phyloP scores from a whole-genome alignment of 2,888 invertebrate genomes.

The Plebejus anna region DNA sequence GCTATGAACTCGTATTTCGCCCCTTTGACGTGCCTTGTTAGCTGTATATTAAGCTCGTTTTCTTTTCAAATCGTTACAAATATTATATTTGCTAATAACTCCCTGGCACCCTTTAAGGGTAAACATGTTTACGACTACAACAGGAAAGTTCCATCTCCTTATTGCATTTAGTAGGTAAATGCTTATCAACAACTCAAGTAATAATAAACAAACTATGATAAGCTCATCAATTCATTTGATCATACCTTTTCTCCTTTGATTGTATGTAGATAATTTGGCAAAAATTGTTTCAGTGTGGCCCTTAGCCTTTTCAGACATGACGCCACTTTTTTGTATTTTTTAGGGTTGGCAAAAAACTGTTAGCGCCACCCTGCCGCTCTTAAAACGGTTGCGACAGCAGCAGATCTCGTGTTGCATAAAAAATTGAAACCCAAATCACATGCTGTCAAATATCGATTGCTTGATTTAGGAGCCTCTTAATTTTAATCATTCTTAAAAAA shows the following conservation, averaged over 20 bases:
- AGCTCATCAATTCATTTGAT: background rate
- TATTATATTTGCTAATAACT: constrained; percentile 4
- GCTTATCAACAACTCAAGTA: background rate
- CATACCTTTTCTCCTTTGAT: background rate
- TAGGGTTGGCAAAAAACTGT: background rate
- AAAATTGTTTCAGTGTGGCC: too few species aligned
- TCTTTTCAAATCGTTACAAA: constrained; percentile 8
- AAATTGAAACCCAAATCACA: background rate
- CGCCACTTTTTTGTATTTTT: background rate
- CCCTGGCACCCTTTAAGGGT: background rate
- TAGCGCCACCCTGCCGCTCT: background rate
- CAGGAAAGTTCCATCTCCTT: constrained; percentile 3
- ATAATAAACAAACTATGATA: background rate
- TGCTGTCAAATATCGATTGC: background rate
- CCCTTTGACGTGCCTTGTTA: constrained; percentile 42
- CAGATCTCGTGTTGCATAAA: background rate
- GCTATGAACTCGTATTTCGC: constrained; percentile 47
- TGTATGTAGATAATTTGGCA: background rate
- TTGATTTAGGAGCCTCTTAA: background rate
- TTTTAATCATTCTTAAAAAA: background rate
- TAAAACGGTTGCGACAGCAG: too few species aligned
- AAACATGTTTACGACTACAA: background rate
- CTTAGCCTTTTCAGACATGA: background rate
- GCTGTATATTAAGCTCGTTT: constrained; percentile 28
- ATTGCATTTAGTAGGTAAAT: constrained; percentile 1